Percentiles rank a stretch among this genome's conserved stretches.
These are phyloP conservation scores for Lepus europaeus DNA, from an alignment of 2,113 vertebrate species.

Conservation along the genomic window DNA sequence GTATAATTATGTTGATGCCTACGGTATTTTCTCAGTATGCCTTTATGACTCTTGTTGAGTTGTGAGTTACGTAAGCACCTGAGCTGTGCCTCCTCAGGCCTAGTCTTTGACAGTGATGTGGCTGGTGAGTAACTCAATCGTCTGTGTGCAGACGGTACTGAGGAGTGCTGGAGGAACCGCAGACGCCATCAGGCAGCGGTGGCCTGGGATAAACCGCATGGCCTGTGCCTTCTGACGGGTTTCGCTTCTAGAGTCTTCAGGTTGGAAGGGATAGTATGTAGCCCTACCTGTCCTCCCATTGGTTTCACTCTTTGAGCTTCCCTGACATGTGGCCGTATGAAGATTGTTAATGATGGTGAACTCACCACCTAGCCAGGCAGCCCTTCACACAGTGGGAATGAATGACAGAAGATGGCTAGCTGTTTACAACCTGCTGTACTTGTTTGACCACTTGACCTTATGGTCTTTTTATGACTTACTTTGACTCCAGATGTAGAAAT, in stretches of 20 bases:
- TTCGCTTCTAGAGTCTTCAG: conserved; percentile 30
- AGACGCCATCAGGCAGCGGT: not conserved
- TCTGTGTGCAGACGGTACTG: not conserved
- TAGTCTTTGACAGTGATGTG: conserved; percentile 9
- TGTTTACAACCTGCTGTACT: conserved; percentile 35
- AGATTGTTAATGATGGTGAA: conserved; percentile 6
- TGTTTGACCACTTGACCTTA: conserved; percentile 27
- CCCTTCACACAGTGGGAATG: conserved; percentile 19
- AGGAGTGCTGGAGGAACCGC: not conserved
- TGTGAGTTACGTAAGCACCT: conserved; percentile 13
- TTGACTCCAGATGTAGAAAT: conserved; percentile 50
- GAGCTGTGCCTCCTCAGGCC: not conserved
- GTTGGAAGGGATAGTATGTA: conserved; percentile 33
- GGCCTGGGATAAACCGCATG: conserved; percentile 7
- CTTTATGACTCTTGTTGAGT: conserved; percentile 22
- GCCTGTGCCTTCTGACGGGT: conserved; percentile 24
- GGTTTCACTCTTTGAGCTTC: conserved; percentile 37
- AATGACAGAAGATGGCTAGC: conserved; percentile 20
- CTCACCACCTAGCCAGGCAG: not conserved
- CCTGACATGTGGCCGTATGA: not conserved
- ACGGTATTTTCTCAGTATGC: not conserved
- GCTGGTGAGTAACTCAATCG: not conserved
- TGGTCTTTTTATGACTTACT: conserved; percentile 34
- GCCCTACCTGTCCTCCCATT: not conserved
- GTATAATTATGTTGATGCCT: not conserved